Evolutionary conservation across 2,113 vertebrate species (phyloP), one percentile per base, ranked within the genome.

Genomic region (Arvicanthis niloticus): DNA sequence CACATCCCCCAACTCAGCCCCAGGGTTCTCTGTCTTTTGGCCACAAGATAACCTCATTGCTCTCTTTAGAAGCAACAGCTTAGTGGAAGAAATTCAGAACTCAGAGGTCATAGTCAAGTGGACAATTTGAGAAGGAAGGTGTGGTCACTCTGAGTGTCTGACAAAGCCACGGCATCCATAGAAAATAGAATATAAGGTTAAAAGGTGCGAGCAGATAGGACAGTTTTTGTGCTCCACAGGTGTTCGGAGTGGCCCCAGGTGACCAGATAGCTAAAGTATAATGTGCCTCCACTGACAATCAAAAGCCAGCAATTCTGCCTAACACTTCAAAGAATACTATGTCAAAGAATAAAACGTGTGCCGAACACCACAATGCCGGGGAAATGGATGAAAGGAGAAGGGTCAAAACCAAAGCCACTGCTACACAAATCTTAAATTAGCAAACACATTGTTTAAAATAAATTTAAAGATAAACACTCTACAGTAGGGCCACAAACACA

Each of bases 11-110:
- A 58, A 88, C 3, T 0, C 84, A 60, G 97, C 96, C 89, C 97
- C 58, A 62, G 65, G 95, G n/a, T 96, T 91, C 95, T 94, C 89
- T 86, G 88, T 56, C 65, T 95, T 84, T 80, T 1, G 0, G 93
- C 21, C 96, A 86, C 17, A 88, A 96, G 91, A 97, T 58, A 4
- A 81, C 76, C 98, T 75, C 65, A 88, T 0, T 5, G 72, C 19
- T 21, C 93, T 73, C 96, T 94, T 45, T n/a, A 94, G 91, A 97
- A 97, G 93, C 89, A 92, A 96, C 92, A 86, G 96, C 94, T 94
- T 96, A 91, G 88, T 29, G 37, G 13, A 19, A 37, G 56, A 17
- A 81, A 75, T 78, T 96, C 94, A 77, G 92, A 77, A 94, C 42
- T 97, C 96, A 94, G 92, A 97, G 94, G 95, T 94, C 86, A 97